phyloP scores from a whole-genome alignment of 2,888 invertebrate genomes.

The Caenorhabditis japonica region DNA sequence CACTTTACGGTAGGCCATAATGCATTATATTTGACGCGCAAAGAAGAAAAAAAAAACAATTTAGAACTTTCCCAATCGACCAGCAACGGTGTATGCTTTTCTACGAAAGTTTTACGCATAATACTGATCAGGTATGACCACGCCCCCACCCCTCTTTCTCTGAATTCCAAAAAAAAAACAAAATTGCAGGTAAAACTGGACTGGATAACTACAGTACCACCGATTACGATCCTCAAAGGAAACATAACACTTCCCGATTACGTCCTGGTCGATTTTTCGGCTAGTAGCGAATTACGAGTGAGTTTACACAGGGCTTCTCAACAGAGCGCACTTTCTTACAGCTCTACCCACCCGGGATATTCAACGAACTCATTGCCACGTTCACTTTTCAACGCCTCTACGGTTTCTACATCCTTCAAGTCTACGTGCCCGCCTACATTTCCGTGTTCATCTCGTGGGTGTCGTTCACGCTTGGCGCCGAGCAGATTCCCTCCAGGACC shows the following conservation, averaged over 20 bases:
- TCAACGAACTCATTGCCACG: slow-evolving; percentile 77
- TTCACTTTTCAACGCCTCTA: slow-evolving; percentile 77
- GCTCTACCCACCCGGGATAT: slow-evolving; percentile 77
- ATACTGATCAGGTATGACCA: slow-evolving; percentile 70
- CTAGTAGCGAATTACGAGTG: slow-evolving; percentile 68
- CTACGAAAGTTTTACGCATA: slow-evolving; percentile 77
- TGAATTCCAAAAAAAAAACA: too few species aligned
- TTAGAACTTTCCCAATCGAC: slow-evolving; percentile 64
- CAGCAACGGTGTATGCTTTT: slow-evolving; percentile 72
- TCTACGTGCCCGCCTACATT: slow-evolving; percentile 76
- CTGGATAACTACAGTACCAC: slow-evolving; percentile 71
- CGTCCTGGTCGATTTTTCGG: slow-evolving; percentile 72
- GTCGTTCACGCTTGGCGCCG: slow-evolving; percentile 76
- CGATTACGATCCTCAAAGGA: slow-evolving; percentile 75
- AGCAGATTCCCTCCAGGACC: slow-evolving; percentile 76
- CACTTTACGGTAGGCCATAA: slow-evolving; percentile 49
- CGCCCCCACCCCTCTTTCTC: too few species aligned
- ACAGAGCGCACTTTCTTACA: slow-evolving; percentile 46
- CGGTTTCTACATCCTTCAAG: slow-evolving; percentile 76
- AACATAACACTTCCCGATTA: slow-evolving; percentile 77
- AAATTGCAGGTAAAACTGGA: slow-evolving; percentile 69
- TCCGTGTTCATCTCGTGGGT: slow-evolving; percentile 77
- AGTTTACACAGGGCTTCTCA: slow-evolving; percentile 3
- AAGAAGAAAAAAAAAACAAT: too few species aligned
- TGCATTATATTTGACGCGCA: slow-evolving; percentile 6